These are phyloP conservation scores for Gobionotothen gibberifrons DNA, from an alignment of 2,797 vertebrate species.

Conservation along the genomic window DNA sequence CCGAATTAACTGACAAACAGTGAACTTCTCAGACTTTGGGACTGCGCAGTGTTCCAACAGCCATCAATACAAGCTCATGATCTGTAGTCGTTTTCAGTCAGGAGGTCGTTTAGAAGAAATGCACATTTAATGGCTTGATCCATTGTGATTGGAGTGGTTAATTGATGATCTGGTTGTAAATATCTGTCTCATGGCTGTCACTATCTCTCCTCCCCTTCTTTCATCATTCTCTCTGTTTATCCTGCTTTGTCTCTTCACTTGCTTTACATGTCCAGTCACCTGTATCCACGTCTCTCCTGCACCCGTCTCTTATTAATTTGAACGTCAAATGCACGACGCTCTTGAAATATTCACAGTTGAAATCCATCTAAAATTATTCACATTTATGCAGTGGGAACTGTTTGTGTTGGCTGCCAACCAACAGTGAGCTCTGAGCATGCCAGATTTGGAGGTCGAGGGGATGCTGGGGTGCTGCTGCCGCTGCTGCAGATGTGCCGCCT, in stretches of 20 bases:
- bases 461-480: constrained; percentile 43
- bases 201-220: constrained; percentile 63
- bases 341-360: constrained; percentile 70
- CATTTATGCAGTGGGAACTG: constrained; percentile 69
- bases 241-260: constrained; percentile 43
- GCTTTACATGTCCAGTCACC: constrained; percentile 18
- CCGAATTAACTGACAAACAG: constrained; percentile 64
- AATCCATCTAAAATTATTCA: constrained; percentile 75
- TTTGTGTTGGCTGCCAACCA: constrained; percentile 79
- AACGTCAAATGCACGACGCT: constrained; percentile 26
- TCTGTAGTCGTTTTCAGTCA: constrained; percentile 62
- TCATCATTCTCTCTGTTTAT: constrained; percentile 54
- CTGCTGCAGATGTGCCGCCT: constrained; percentile 79
- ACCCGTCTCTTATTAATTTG: constrained; percentile 17
- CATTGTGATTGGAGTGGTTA: constrained; percentile 82
- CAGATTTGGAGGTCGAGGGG: constrained; percentile 56
- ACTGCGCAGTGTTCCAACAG: constrained; percentile 43
- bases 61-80: constrained; percentile 58
- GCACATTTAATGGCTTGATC: constrained; percentile 78
- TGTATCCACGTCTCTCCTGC: constrained; percentile 15
- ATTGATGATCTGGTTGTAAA: constrained; percentile 81
- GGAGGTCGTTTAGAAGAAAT: constrained; percentile 62
- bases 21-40: constrained; percentile 61
- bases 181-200: constrained; percentile 68
- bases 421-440: constrained; percentile 45